Evolutionary conservation across 2,888 invertebrate genomes (phyloP).

Genomic region (Theodoxus fluviatilis): DNA sequence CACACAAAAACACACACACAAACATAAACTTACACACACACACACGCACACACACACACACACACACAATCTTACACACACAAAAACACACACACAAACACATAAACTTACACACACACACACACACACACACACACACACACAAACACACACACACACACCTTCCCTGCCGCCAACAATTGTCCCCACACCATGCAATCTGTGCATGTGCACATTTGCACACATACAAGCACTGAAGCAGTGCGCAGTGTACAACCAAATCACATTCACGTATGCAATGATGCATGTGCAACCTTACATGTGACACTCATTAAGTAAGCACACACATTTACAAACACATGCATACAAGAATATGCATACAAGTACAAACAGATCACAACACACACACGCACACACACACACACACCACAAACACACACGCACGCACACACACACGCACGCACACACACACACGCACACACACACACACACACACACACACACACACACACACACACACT

Average conservation of each 20-base stretch:
- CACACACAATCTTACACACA: neutral
- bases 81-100: conserved; percentile 13
- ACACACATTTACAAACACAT: no score
- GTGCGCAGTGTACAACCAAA: no score
- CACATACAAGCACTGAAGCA: neutral
- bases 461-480: conserved; percentile 5
- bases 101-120: conserved; percentile 4
- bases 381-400: conserved; percentile 13
- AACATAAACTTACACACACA: conserved; percentile 8
- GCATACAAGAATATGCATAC: conserved; percentile 4
- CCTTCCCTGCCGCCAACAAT: neutral
- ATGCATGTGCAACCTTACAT: no score
- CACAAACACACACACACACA: conserved; percentile 2
- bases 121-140: conserved; percentile 6
- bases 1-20: conserved; percentile 4
- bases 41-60: conserved; percentile 9
- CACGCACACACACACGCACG: neutral
- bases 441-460: neutral
- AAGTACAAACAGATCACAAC: conserved; percentile 1
- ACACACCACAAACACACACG: neutral
- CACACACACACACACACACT: neutral
- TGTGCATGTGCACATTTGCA: neutral
- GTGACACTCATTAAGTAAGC: no score
- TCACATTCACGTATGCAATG: no score
- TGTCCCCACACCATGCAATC: neutral